These are phyloP conservation scores for Siphonodentalium dalli DNA, from an alignment of 2,888 invertebrate genomes.

Conservation along the genomic window DNA sequence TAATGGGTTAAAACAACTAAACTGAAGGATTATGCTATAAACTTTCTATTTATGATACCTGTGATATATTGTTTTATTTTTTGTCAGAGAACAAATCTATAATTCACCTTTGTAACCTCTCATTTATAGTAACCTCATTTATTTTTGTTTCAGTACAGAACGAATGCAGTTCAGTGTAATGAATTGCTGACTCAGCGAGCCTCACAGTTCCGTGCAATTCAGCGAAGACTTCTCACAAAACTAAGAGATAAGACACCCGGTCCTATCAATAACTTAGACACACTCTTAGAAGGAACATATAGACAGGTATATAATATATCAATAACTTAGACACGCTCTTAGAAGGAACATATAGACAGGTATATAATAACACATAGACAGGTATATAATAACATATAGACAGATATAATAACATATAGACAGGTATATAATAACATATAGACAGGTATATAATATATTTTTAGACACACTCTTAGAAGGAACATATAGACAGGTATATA, in stretches of 20 bases:
- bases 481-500: conserved; percentile 71
- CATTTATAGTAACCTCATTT: neutral
- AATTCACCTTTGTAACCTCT: neutral
- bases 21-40: neutral
- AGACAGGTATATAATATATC: conserved; percentile 67
- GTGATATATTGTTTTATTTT: no score
- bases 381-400: no score
- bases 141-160: conserved; percentile 43
- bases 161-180: conserved; percentile 53
- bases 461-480: conserved; percentile 78
- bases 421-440: no score
- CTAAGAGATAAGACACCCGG: conserved; percentile 81
- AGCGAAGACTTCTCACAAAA: conserved; percentile 78
- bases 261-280: conserved; percentile 76
- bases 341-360: no score
- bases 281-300: conserved; percentile 76
- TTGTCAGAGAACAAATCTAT: neutral
- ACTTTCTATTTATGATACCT: neutral
- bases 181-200: conserved; percentile 68
- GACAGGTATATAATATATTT: no score
- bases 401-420: no score
- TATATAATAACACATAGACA: no score
- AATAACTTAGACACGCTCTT: neutral
- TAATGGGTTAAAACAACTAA: no score
- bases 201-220: conserved; percentile 79